A percentile compares a stretch with the other conserved stretches of the same genome.
Evolutionary conservation across 2,797 vertebrate genomes (phyloP).

Genomic region (Darevskia nairensis): DNA sequence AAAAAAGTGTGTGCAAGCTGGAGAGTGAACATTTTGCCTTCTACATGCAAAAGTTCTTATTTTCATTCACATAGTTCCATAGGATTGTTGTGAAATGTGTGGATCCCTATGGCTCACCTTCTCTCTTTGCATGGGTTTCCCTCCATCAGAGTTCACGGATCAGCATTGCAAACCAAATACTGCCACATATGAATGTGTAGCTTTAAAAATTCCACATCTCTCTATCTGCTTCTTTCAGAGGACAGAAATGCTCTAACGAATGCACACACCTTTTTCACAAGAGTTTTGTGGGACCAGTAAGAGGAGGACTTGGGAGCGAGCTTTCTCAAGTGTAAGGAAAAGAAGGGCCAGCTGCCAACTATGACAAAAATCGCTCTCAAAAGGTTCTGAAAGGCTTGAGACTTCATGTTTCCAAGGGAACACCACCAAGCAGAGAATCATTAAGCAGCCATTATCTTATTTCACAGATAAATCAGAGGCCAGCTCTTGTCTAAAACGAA

Average conservation of each 20-base stretch:
- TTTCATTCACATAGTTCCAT: no score
- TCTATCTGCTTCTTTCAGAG: neutral
- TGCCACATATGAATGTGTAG: neutral
- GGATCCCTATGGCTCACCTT: neutral
- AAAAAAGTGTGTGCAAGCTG: neutral
- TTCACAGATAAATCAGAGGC: slow-evolving; percentile 50
- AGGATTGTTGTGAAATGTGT: neutral
- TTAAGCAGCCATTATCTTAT: slow-evolving; percentile 51
- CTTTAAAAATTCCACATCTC: neutral
- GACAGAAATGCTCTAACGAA: neutral
- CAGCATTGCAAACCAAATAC: neutral
- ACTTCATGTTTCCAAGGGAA: slow-evolving; percentile 52
- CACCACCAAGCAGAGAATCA: slow-evolving; percentile 44
- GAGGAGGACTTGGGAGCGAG: slow-evolving; percentile 10
- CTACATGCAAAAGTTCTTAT: neutral
- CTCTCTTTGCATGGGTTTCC: neutral
- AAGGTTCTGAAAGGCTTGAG: slow-evolving; percentile 44
- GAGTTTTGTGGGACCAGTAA: neutral
- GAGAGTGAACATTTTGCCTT: neutral
- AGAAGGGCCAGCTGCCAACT: slow-evolving; percentile 31
- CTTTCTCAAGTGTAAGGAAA: slow-evolving; percentile 26
- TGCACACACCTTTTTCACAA: slow-evolving; percentile 12
- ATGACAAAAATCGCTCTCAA: slow-evolving; percentile 41
- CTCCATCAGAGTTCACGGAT: neutral
- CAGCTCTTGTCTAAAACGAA: slow-evolving; percentile 22